Conservation (phyloP, 2,888 invertebrate species). For the Drosophila mettleri region DNA sequence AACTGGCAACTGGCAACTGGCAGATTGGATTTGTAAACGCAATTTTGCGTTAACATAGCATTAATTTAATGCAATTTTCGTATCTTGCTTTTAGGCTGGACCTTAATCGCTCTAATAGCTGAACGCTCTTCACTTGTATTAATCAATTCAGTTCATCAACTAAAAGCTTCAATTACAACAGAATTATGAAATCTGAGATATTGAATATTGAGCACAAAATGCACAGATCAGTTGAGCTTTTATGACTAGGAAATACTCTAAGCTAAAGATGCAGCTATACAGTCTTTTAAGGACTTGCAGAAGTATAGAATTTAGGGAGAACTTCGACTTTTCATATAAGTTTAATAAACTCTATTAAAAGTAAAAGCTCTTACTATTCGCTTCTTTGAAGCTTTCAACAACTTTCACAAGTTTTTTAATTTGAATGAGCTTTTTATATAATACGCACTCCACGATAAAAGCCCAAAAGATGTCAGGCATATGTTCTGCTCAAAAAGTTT, state of each 20-base stretch:
- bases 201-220: not conserved
- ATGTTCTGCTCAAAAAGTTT: too few species aligned
- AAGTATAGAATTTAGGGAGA: too few species aligned
- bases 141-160: not conserved
- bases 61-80: slow-evolving; percentile 72
- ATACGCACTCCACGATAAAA: too few species aligned
- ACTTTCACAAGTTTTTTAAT: not conserved
- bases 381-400: not conserved
- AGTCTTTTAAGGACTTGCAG: too few species aligned
- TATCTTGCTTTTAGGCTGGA: slow-evolving; percentile 44
- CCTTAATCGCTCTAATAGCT: slow-evolving; percentile 14
- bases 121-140: not conserved
- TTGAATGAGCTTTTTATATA: not conserved
- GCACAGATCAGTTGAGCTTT: not conserved
- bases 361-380: not conserved
- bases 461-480: too few species aligned
- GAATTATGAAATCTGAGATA: not conserved
- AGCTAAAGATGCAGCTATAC: too few species aligned
- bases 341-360: too few species aligned
- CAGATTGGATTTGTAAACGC: slow-evolving; percentile 73
- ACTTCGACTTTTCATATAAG: too few species aligned
- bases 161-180: not conserved
- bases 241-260: not conserved
- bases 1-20: slow-evolving; percentile 31
- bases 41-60: slow-evolving; percentile 69